Conservation (phyloP, 2,888 invertebrate species). For the Furcula furcula region DNA sequence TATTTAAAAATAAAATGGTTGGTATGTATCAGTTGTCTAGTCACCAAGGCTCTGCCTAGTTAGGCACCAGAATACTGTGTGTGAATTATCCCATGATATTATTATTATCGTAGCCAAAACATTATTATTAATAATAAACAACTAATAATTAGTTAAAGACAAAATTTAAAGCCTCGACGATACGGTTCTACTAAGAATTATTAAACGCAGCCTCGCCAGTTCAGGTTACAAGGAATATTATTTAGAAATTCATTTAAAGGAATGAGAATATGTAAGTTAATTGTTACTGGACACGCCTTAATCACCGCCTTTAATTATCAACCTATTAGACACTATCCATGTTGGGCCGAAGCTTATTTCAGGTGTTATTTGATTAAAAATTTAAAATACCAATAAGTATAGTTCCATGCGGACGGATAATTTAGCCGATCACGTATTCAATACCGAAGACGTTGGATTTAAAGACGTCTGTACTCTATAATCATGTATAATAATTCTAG, state of each 20-base stretch:
- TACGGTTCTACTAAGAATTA: not conserved
- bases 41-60: too few relatives aligned
- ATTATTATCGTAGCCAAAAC: too few relatives aligned
- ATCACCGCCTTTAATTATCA: conserved; percentile 55
- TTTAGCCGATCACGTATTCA: conserved; percentile 51
- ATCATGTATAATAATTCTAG: conserved; percentile 65
- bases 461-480: conserved; percentile 60
- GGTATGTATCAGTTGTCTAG: too few relatives aligned
- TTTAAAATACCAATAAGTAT: conserved; percentile 61
- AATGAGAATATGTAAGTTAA: conserved; percentile 29
- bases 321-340: conserved; percentile 50
- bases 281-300: conserved; percentile 36
- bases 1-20: too few relatives aligned
- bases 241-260: conserved; percentile 17
- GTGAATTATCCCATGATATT: too few relatives aligned
- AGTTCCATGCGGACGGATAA: conserved; percentile 46
- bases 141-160: not conserved
- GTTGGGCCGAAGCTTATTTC: conserved; percentile 66
- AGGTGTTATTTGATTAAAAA: conserved; percentile 77
- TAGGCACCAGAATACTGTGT: too few relatives aligned
- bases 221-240: conserved; percentile 1
- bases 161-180: not conserved
- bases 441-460: conserved; percentile 53
- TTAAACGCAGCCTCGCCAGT: not conserved
- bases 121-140: too few relatives aligned